Evolutionary conservation across 2,888 invertebrate species (phyloP).

Genomic region (Xestia rhomboidea): DNA sequence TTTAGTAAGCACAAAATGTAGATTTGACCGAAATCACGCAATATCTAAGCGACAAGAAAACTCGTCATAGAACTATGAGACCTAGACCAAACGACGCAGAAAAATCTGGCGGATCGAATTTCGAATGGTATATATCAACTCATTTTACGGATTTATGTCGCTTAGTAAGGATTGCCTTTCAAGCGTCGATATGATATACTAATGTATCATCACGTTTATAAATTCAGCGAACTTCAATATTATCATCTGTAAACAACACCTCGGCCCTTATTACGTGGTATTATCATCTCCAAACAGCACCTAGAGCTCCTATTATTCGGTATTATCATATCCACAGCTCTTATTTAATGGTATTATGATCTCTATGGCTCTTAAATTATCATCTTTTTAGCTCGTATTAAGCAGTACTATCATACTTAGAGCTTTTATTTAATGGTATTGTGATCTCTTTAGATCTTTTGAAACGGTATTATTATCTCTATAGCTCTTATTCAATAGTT

Average conservation of each 20-base stretch:
- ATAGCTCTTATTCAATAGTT: too few species aligned
- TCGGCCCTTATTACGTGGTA: too few species aligned
- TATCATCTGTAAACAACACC: background rate
- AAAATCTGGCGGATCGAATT: background rate
- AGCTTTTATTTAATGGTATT: background rate
- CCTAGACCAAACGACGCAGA: constrained; percentile 5
- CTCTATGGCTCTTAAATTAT: constrained; percentile 7
- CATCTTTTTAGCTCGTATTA: background rate
- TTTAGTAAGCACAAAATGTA: constrained; percentile 11
- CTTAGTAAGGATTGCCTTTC: too few species aligned
- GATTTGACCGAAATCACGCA: constrained; percentile 2
- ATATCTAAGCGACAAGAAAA: constrained; percentile 12
- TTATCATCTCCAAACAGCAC: background rate
- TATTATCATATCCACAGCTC: constrained; percentile 8
- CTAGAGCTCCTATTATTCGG: constrained; percentile 10
- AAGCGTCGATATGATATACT: background rate
- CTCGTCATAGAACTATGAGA: constrained; percentile 2
- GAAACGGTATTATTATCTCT: background rate
- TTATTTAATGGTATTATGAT: background rate
- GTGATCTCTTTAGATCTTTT: background rate
- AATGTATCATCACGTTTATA: background rate
- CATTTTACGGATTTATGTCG: too few species aligned
- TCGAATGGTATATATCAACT: background rate
- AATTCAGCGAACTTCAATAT: background rate
- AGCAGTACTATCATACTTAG: background rate